Base-by-base conservation (phyloP, 2,797 vertebrate species). In the Dicrostonyx torquatus region DNA sequence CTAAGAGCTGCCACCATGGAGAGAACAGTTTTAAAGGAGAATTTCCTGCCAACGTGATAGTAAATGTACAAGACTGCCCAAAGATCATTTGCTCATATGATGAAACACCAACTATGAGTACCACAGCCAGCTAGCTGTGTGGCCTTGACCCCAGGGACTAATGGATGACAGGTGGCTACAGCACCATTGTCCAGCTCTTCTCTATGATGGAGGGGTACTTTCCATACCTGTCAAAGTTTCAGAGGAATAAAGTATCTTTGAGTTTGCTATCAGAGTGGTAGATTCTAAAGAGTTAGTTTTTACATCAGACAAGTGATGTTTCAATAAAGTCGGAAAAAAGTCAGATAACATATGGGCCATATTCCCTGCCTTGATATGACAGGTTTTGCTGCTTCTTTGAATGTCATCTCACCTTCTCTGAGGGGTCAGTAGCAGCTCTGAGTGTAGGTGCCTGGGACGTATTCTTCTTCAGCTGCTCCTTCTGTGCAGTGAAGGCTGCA, bases 341-440 rank as follows among this genome's bases (percentile, higher is more conserved):
- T 8, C 9, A 18, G 86, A 58, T 53, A 82, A 86, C 55, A 82
- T 26, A 40, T 0, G 14, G 50, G 62, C 2, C 24, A 14, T 62
- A 87, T 14, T 40, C 8, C 6, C 24, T 15, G 17, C 20, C 80
- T 64, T 53, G 17, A 45, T 20, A 31, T 31, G 53, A 72, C 8
- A 8, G 2, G 0, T 50, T 37, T 17, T 40, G 40, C 29, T 22
- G 11, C n/a, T 73, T 7, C 70, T 77, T 26, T 6, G 22, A 80
- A 83, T 45, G 50, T 0, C 84, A 97, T 93, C 98, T 97, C 91
- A 99, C 99, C 98, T 99, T 99, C 97, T 98, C 98, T 15, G 98
- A 98, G 5, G 99, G 98, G 95, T 99, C 98, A 34, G 95, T 34
- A 24, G 96, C 77, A 37, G 95, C 20, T 60, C 89, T 40, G 0